These are phyloP conservation scores for Sitta europaea DNA, from an alignment of 2,113 vertebrate genomes.

Conservation along the genomic window DNA sequence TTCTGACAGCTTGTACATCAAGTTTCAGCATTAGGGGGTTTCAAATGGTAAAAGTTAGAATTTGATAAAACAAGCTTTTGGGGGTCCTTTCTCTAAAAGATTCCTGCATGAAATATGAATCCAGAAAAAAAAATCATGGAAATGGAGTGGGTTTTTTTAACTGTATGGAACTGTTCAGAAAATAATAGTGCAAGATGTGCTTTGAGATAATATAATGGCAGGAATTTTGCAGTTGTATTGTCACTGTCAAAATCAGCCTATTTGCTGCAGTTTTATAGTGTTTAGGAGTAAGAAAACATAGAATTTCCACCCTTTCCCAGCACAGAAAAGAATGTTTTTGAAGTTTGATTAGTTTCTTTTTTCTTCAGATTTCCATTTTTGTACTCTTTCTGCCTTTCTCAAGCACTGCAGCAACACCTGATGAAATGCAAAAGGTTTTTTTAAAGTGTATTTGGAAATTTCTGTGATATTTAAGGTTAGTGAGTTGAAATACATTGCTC, in stretches of 20 bases:
- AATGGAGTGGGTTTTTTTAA: not conserved
- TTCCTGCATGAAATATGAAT: not conserved
- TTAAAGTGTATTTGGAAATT: not conserved
- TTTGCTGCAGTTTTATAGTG: not conserved
- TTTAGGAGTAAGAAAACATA: not conserved
- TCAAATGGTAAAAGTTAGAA: constrained; percentile 21
- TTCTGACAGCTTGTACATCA: constrained; percentile 35
- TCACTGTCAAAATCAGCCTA: not conserved
- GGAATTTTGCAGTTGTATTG: not conserved
- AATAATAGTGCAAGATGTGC: not conserved
- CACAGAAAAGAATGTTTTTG: not conserved
- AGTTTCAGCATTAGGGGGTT: not conserved
- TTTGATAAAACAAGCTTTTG: constrained; percentile 22
- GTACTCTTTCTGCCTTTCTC: not conserved
- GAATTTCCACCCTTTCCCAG: not conserved
- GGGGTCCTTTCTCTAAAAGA: not conserved
- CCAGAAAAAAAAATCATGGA: not conserved
- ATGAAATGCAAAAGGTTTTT: not conserved
- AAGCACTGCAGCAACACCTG: not conserved
- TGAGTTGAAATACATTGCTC: not conserved
- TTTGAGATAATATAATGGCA: not conserved
- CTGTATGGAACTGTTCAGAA: not conserved
- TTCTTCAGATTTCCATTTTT: not conserved
- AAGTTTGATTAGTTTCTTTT: not conserved
- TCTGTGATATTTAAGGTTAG: not conserved